Conservation (phyloP, 2,113 vertebrate species). For the Hippoglossus stenolepis region DNA sequence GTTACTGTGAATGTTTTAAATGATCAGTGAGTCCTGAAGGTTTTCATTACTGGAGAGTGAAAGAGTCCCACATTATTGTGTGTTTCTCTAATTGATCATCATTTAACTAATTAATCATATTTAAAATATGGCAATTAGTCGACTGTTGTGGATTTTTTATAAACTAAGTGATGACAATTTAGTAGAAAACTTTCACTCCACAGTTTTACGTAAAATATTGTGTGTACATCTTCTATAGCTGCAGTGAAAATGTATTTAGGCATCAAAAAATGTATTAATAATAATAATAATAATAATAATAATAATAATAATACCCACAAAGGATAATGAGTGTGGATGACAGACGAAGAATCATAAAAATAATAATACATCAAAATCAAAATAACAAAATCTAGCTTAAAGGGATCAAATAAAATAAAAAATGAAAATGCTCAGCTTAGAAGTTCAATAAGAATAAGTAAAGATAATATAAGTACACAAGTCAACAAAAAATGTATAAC, state of each 20-base stretch:
- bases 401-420: no score
- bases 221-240: neutral
- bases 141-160: no score
- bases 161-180: neutral
- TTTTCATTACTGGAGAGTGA: neutral
- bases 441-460: neutral
- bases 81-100: neutral
- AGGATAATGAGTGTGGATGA: neutral
- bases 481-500: no score
- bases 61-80: neutral
- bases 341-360: neutral
- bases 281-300: neutral
- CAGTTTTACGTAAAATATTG: neutral
- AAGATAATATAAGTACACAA: no score
- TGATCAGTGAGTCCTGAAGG: neutral
- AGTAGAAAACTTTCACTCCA: neutral
- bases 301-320: neutral
- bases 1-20: neutral
- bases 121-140: neutral
- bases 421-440: no score
- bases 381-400: no score
- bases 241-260: neutral
- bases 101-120: neutral
- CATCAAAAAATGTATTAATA: neutral
- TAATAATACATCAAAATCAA: neutral